Base-by-base conservation (phyloP, 1,140 invertebrate genomes). In the Delia radicum region DNA sequence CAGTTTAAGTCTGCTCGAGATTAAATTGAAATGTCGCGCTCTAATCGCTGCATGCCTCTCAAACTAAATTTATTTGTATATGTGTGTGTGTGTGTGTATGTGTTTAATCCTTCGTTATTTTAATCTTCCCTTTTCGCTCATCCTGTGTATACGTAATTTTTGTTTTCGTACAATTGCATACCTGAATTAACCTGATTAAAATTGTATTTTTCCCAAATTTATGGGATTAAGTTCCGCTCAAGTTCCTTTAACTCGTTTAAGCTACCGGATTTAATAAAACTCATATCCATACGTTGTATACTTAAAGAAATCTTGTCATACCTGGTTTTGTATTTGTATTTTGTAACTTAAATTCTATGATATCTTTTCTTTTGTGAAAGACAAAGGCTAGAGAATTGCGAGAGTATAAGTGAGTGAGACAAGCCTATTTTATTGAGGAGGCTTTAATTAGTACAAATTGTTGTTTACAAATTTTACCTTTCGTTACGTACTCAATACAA, bases 231-330 rank as follows among this genome's bases (percentile, higher is more conserved):
- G 82, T 83, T 83, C 82, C 81, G 82, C 83, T 83, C 80, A 83
- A 83, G 82, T 83, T 83, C 82, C 82, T 83, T 83, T 83, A 83
- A 83, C 82, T 83, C 82, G 82, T 83, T 83, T 83, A 83, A 82
- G 82, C 82, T 83, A 83, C 82, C 82, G 82, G 82, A 83, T 83
- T 83, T 82, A 80, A 79, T 48, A 26, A 73, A 27, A 33, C 13
- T 33, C 1, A n/a, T n/a, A n/a, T n/a, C n/a, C n/a, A n/a, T n/a
- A n/a, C n/a, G n/a, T n/a, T n/a, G n/a, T n/a, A n/a, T n/a, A n/a
- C n/a, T n/a, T n/a, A n/a, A n/a, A n/a, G n/a, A n/a, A 42, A 42
- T 42, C n/a, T 15, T 42, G 37, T 13, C n/a, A 10, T 42, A 42
- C 37, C 37, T 42, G 37, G 12, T 10, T 15, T n/a, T n/a, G 7